A percentile compares a stretch with the other conserved stretches of the same genome.
Evolutionary conservation across 2,888 invertebrate genomes (phyloP).

Genomic region (Catocala sponsa): DNA sequence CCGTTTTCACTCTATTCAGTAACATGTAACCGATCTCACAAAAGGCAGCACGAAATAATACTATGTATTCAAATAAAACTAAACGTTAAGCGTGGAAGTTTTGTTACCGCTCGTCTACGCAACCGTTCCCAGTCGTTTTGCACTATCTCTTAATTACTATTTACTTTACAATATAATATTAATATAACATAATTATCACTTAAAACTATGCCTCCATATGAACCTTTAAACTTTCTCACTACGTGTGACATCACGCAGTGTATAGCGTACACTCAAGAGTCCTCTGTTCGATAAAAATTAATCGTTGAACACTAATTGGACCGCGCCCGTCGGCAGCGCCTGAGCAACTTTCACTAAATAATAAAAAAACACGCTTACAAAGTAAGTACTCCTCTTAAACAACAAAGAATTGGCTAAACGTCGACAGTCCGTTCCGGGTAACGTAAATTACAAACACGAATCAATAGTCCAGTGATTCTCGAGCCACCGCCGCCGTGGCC

Average conservation of each 20-base stretch:
- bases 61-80: conserved; percentile 55
- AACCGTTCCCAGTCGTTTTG: conserved; percentile 87
- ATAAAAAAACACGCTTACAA: conserved; percentile 83
- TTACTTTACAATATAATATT: conserved; percentile 81
- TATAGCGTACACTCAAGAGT: conserved; percentile 67
- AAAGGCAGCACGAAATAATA: conserved; percentile 59
- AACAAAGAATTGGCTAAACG: conserved; percentile 83
- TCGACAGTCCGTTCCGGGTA: conserved; percentile 72
- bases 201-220: conserved; percentile 78
- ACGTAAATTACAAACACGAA: conserved; percentile 59
- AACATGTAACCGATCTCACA: conserved; percentile 56
- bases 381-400: conserved; percentile 83
- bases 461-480: conserved; percentile 59
- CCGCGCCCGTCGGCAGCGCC: conserved; percentile 83
- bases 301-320: conserved; percentile 84
- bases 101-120: conserved; percentile 62
- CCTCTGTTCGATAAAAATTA: conserved; percentile 75
- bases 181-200: conserved; percentile 82
- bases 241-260: conserved; percentile 63
- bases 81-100: conserved; percentile 55
- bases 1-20: conserved; percentile 40
- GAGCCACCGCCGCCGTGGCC: conserved; percentile 36
- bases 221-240: conserved; percentile 71
- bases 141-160: conserved; percentile 83
- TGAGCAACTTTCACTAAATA: conserved; percentile 87